Base-by-base conservation (phyloP, 2,888 invertebrate species). In the Patella caerulea region DNA sequence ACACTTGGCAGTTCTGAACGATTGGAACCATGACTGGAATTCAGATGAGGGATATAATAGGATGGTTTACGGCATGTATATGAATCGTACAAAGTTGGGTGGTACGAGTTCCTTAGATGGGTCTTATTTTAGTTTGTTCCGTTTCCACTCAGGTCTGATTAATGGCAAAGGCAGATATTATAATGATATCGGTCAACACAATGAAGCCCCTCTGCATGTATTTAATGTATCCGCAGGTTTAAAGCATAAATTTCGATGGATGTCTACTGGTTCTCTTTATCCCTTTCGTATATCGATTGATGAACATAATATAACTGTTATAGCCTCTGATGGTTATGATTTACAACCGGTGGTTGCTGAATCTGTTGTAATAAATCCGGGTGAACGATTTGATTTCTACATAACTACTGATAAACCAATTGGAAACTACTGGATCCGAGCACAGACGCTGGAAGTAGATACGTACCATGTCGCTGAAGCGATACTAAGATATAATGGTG, bases 361-460 rank as follows among this genome's bases (percentile, higher is more conserved):
- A 24, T 77, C 77, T 14, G 53, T 85, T 29, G 52, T 80, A 17
- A 75, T 85, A 54, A 74, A 77, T 45, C 77, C 83, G 2, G 86
- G 85, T 3, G 85, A 86, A 73, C 78, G 82, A 29, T 78, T 79
- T 34, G 85, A 86, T 72, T 81, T 86, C 54, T 53, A 81, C 15
- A 15, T 86, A 14, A 29, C 72, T 7, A 80, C 85, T 14, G 80
- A 79, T 69, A 79, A 82, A 70, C 45, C 72, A 5, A 72, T 72
- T 53, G 82, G 75, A 0, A 81, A 81, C 24, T 86, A 85, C 73
- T 85, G 83, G 84, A 76, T 86, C 17, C 71, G 86, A 24, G 83
- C 79, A 29, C 72, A 75, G 71, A 80, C 79, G 24, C 71, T 83
- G 14, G 82, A 83, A 45, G 56, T 65, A 15, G 75, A 69, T 7